phyloP scores from a whole-genome alignment of 2,113 vertebrate genomes.

The Pygathrix nemaeus region DNA sequence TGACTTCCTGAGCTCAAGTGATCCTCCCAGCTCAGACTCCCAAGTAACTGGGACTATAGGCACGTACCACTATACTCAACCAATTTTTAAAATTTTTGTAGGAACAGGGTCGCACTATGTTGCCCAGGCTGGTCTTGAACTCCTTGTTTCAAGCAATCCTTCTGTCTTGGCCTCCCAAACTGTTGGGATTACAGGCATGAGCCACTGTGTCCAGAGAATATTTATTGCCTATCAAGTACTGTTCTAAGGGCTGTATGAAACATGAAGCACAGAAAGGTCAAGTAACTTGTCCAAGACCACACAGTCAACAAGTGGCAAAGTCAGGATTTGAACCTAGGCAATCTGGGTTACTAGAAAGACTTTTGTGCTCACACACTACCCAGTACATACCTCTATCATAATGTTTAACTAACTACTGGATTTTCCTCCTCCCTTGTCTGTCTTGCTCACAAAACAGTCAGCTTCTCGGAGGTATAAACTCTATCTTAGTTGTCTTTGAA shows the following conservation, averaged over 20 bases:
- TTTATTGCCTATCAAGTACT: neutral
- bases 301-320: neutral
- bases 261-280: neutral
- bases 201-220: too few species aligned
- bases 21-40: too few species aligned
- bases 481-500: neutral
- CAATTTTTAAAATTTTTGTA: too few species aligned
- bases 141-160: too few species aligned
- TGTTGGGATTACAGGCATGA: too few species aligned
- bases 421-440: neutral
- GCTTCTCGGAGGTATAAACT: constrained; percentile 31
- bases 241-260: constrained; percentile 7
- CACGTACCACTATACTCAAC: too few species aligned
- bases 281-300: neutral
- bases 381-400: neutral
- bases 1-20: too few species aligned
- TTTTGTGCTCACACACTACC: neutral
- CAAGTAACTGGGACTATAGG: too few species aligned
- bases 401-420: neutral
- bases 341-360: neutral
- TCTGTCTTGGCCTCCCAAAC: too few species aligned
- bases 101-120: too few species aligned
- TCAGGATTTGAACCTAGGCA: neutral
- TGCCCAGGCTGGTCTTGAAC: too few species aligned
- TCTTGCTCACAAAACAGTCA: neutral